Evolutionary conservation across 2,113 vertebrate species (phyloP).

Genomic region (Indicator indicator): DNA sequence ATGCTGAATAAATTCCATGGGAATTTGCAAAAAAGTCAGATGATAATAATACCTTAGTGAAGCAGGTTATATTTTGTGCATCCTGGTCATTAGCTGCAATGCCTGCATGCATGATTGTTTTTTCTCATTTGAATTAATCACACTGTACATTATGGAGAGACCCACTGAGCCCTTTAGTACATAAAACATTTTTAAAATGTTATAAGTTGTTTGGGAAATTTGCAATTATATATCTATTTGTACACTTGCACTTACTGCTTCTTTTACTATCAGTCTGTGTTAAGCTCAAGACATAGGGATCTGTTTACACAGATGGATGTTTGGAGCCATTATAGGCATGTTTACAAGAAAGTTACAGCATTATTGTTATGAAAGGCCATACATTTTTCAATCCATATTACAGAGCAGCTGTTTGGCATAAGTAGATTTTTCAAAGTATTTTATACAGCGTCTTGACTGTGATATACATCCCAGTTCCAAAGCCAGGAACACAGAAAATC

Average conservation of each 20-base stretch:
- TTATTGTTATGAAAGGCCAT: neutral
- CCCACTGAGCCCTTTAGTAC: neutral
- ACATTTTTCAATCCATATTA: neutral
- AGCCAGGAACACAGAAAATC: neutral
- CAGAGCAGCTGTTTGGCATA: neutral
- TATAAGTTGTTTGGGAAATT: constrained; percentile 30
- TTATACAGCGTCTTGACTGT: neutral
- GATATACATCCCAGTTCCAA: neutral
- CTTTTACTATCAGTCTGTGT: neutral
- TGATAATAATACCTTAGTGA: constrained; percentile 39
- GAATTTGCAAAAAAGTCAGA: constrained; percentile 44
- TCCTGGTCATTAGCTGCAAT: constrained; percentile 49
- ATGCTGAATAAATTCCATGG: constrained; percentile 32
- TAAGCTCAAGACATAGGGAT: neutral
- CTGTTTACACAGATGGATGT: neutral
- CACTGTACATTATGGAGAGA: constrained; percentile 18
- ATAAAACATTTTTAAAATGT: constrained; percentile 30
- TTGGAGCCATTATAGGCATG: neutral
- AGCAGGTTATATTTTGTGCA: constrained; percentile 37
- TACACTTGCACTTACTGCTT: neutral
- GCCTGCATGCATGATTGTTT: constrained; percentile 35
- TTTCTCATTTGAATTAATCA: constrained; percentile 55
- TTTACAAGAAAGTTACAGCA: neutral
- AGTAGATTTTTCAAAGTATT: neutral
- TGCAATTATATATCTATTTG: constrained; percentile 17